These are phyloP conservation scores for Prietella phreatophila DNA, from an alignment of 2,113 vertebrate species.

Conservation along the genomic window DNA sequence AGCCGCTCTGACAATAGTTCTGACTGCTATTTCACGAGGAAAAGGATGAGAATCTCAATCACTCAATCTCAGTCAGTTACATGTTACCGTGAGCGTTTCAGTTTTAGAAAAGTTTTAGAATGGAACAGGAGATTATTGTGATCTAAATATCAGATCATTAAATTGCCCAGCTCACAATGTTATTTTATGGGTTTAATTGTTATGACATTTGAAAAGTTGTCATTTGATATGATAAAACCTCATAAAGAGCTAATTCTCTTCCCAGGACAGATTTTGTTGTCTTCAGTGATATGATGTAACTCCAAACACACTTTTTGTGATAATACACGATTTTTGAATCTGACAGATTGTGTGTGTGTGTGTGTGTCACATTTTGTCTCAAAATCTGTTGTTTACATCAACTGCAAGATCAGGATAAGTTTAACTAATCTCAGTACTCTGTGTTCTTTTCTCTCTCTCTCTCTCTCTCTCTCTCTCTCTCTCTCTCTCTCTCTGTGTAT, in stretches of 20 bases:
- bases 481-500: neutral
- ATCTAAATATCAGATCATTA: too few relatives aligned
- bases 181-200: neutral
- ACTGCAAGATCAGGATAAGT: conserved; percentile 20
- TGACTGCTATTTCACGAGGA: neutral
- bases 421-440: conserved; percentile 10
- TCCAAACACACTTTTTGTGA: conserved; percentile 12
- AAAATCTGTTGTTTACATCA: conserved; percentile 32
- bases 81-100: neutral
- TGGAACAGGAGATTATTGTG: too few relatives aligned
- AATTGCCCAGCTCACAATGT: neutral
- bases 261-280: neutral
- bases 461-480: too few relatives aligned
- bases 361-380: conserved; percentile 1
- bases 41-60: neutral
- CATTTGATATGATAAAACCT: neutral
- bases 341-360: neutral
- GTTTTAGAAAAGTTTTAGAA: neutral
- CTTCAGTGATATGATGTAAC: neutral
- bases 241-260: neutral
- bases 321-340: neutral
- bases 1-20: neutral
- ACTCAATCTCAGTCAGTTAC: neutral
- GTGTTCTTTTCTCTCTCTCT: neutral
- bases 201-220: neutral